Evolutionary conservation across 2,888 invertebrate genomes (phyloP), one percentile per base, ranked within the genome.

Genomic region (Oegoconia quadripuncta): DNA sequence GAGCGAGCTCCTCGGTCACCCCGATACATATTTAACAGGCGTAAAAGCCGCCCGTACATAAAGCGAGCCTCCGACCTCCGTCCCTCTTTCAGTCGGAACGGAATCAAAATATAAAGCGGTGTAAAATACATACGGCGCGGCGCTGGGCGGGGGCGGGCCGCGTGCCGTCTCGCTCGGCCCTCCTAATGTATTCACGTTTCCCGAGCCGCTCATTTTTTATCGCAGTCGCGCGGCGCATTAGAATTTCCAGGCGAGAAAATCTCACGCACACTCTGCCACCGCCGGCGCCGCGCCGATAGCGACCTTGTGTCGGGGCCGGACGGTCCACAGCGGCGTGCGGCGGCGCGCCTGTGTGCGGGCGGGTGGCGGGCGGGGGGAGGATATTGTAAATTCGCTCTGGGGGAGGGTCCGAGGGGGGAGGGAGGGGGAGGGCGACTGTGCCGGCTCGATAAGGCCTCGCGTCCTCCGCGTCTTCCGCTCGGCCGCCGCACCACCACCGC

Each of bases 211-310:
- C 84, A 82, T 87, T 84, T 84, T 86, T 87, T 87, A 87, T 87
- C 86, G 82, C 83, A 80, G 76, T 84, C 86, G 75, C 84, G 81
- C 86, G 71, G 69, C 77, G 82, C 83, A 83, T 87, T 87, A 84
- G 74, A 84, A 83, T 87, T 87, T 86, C 79, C 77, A 83, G 77
- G 81, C 86, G 86, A 84, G 84, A 83, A 86, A 87, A 82, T 80
- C 78, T 74, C 74, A 78, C 82, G 67, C 82, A 76, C 80, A 74
- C 75, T 45, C 51, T 39, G 53, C 12, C 9, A 13, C n/a, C 20
- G n/a, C 25, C 37, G 17, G 36, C 25, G 37, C 6, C 35, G 41
- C 14, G 34, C 39, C 39, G 55, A 49, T 43, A 15, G 39, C 37
- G 37, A 36, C 55, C 44, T 39, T 55, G 48, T 38, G 16, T 37